Base-by-base conservation (phyloP, 53 echinoderm and acorn worm species). In the Astropecten irregularis region DNA sequence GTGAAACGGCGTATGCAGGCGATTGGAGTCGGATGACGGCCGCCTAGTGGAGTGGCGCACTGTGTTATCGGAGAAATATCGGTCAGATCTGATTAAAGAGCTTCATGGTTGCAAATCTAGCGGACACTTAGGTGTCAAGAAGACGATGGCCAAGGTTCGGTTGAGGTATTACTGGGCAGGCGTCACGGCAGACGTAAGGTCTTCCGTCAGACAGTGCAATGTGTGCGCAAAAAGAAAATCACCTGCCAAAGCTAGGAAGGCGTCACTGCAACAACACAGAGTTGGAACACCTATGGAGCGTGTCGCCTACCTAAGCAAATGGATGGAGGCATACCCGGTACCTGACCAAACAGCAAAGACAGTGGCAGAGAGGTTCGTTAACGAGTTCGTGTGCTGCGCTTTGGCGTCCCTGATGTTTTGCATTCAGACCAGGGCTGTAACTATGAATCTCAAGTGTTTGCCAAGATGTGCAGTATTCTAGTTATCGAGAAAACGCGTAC, bases 51-150 rank as follows among this genome's bases (percentile, higher is more conserved):
- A 42, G 2, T 83, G 52, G 73, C 82, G 63, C 30, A 27, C 82
- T 10, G 88, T 88, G 11, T 36, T 83, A 19, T 68, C 68, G 4
- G 10, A 20, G 4, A 44, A 20, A 30, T 54, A 40, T 14, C 51
- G 65, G 22, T 32, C 54, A 0, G 83, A 88, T n/a, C 31, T 83
- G 21, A 23, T 88, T 21, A 53, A 49, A 15, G 73, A 88, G 66
- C 56, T 92, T 21, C 90, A 86, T 72, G 82, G 85, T 39, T 23
- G 25, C 3, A 28, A 19, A 20, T 40, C 82, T 14, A 49, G 86
- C 7, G 90, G 86, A 36, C 90, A 90, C 37, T 32, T 85, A 26
- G 90, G 85, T 18, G 53, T 79, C 9, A 90, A 49, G 69, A 90
- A 93, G 31, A 93, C 90, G 1, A 27, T 90, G 61, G 77, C 77